A percentile compares a stretch with the other conserved stretches of the same genome.
These are phyloP conservation scores for Heliangelus exortis DNA, from an alignment of 2,797 vertebrate species.

Conservation along the genomic window DNA sequence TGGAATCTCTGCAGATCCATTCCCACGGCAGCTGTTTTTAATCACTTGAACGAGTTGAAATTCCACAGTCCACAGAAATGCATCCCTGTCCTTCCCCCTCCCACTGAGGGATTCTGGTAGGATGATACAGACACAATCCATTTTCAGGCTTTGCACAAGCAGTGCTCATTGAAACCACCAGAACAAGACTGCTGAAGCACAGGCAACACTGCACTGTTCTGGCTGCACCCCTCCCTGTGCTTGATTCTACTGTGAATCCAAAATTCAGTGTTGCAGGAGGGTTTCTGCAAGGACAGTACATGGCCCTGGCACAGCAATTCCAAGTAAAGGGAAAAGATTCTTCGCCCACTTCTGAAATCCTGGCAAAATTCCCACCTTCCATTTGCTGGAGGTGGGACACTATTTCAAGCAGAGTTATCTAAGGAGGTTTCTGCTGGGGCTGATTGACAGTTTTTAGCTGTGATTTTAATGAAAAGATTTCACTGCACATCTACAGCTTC, in stretches of 20 bases:
- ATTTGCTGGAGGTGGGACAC: not conserved
- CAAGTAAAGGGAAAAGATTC: not conserved
- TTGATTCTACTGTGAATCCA: not conserved
- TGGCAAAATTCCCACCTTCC: conserved; percentile 2
- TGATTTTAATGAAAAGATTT: conserved; percentile 17
- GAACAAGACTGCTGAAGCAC: not conserved
- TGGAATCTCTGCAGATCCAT: not conserved
- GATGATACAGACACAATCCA: not conserved
- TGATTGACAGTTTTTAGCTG: conserved; percentile 13
- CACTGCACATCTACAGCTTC: not conserved
- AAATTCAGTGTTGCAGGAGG: conserved; percentile 2
- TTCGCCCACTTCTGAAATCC: not conserved
- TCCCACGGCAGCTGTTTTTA: conserved; percentile 33
- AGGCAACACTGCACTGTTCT: not conserved
- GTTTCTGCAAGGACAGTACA: not conserved
- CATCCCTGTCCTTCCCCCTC: not conserved
- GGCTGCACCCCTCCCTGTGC: not conserved
- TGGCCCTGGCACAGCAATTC: not conserved
- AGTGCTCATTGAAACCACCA: not conserved
- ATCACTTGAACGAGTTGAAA: conserved; percentile 40
- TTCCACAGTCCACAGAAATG: conserved; percentile 15
- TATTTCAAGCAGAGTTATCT: conserved; percentile 19
- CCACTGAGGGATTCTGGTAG: not conserved
- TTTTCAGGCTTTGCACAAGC: conserved; percentile 35
- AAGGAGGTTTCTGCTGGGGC: conserved; percentile 15